Percentiles rank a stretch among this genome's conserved stretches.
These are phyloP conservation scores for Ophthalmolycus amberensis DNA, from an alignment of 2,113 vertebrate species.

Conservation along the genomic window DNA sequence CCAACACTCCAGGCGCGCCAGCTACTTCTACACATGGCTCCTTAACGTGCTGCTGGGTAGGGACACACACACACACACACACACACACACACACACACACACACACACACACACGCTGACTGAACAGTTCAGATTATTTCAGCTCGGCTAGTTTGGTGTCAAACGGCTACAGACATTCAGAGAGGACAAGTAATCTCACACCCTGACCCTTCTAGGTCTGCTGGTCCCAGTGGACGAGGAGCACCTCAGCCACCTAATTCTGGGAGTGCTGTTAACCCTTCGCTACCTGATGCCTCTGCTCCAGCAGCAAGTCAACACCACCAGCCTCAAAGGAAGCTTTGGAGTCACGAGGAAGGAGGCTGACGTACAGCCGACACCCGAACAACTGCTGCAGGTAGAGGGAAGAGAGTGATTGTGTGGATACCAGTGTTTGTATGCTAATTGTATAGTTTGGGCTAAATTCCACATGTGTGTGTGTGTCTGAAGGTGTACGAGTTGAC, in stretches of 20 bases:
- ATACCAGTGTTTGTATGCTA: not conserved
- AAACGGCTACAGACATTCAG: not conserved
- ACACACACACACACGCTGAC: not conserved
- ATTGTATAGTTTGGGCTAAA: not conserved
- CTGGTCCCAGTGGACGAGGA: conserved; percentile 91
- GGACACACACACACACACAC: conserved; percentile 22
- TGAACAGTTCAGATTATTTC: not conserved
- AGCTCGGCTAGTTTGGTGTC: not conserved
- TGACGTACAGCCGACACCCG: conserved; percentile 91
- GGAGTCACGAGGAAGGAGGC: conserved; percentile 94
- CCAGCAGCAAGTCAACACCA: conserved; percentile 95
- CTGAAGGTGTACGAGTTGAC: conserved; percentile 94
- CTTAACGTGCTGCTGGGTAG: conserved; percentile 93
- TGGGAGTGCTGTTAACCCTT: conserved; percentile 93
- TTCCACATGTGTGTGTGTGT: not conserved
- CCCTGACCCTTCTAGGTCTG: conserved; percentile 81
- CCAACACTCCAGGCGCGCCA: conserved; percentile 92
- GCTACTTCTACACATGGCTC: conserved; percentile 97
- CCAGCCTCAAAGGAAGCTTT: conserved; percentile 96
- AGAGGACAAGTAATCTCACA: not conserved
- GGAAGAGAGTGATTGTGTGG: not conserved
- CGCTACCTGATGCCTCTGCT: conserved; percentile 95
- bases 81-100: conserved; percentile 1
- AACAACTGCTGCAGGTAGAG: conserved; percentile 93
- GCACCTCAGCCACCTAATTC: conserved; percentile 88